Evolutionary conservation across 2,888 invertebrate species (phyloP).

Genomic region (Drosophila anceps): DNA sequence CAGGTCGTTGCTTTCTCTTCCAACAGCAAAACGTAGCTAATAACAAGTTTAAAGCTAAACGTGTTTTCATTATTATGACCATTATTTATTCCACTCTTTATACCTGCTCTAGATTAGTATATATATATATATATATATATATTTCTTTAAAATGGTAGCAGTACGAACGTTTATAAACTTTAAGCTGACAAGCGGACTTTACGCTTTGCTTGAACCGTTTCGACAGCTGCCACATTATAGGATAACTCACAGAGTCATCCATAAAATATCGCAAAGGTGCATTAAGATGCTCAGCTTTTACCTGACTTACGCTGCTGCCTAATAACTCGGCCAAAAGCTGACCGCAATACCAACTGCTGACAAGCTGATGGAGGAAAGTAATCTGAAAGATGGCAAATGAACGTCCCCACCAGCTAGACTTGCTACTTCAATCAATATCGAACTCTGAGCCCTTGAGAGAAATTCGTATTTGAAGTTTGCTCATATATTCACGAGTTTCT

Average conservation of each 20-base stretch:
- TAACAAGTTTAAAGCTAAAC: constrained; percentile 81
- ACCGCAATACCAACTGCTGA: constrained; percentile 35
- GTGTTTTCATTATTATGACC: constrained; percentile 77
- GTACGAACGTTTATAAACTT: constrained; percentile 45
- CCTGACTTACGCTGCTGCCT: constrained; percentile 39
- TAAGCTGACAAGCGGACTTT: constrained; percentile 38
- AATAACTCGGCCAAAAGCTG: constrained; percentile 19
- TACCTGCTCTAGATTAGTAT: constrained; percentile 35
- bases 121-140: constrained; percentile 17
- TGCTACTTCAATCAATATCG: neutral
- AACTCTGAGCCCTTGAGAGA: neutral
- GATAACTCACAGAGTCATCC: constrained; percentile 29
- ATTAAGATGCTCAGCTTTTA: constrained; percentile 57
- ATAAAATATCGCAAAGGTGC: constrained; percentile 61
- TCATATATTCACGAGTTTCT: neutral
- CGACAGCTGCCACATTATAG: constrained; percentile 38
- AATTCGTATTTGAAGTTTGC: neutral
- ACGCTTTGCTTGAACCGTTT: constrained; percentile 27
- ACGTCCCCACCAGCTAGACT: constrained; percentile 8
- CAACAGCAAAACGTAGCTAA: constrained; percentile 70
- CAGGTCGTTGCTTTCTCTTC: constrained; percentile 57
- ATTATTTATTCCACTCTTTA: constrained; percentile 60
- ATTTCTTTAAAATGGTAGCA: constrained; percentile 41
- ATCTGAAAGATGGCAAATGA: neutral
- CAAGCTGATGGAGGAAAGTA: constrained; percentile 15